phyloP scores from a whole-genome alignment of 2,888 invertebrate species.

The Eristalinus sepulchralis region DNA sequence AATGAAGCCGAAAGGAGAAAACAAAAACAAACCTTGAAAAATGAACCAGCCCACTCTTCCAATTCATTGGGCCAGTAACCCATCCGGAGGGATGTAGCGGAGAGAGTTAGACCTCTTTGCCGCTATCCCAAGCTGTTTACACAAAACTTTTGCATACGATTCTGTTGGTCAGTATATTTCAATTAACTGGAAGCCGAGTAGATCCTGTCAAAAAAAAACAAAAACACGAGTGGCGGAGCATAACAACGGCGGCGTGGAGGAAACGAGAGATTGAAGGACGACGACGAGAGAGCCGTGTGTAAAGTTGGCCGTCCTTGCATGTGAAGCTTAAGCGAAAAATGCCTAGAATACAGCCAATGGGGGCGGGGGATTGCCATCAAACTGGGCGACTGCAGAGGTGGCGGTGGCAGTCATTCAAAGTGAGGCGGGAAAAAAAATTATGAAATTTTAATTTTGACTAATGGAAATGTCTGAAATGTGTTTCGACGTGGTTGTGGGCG shows the following conservation, averaged over 20 bases:
- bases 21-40: slow-evolving; percentile 16
- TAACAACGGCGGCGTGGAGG: neutral
- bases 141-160: slow-evolving; percentile 60
- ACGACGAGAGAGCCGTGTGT: neutral
- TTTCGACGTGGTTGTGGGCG: neutral
- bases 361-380: slow-evolving; percentile 28
- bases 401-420: slow-evolving; percentile 48
- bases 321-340: slow-evolving; percentile 29
- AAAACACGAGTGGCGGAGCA: neutral
- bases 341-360: slow-evolving; percentile 37
- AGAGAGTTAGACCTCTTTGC: slow-evolving; percentile 23
- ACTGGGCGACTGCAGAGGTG: neutral
- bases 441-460: slow-evolving; percentile 71
- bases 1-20: neutral
- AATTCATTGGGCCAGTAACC: slow-evolving; percentile 59
- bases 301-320: slow-evolving; percentile 44
- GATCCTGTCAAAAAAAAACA: slow-evolving; percentile 54
- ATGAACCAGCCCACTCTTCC: slow-evolving; percentile 17
- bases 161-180: slow-evolving; percentile 69
- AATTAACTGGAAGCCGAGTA: slow-evolving; percentile 53
- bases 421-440: slow-evolving; percentile 59
- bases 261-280: slow-evolving; percentile 38
- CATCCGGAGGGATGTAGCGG: neutral
- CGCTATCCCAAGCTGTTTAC: slow-evolving; percentile 49
- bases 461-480: slow-evolving; percentile 58